Evolutionary conservation across 2,888 invertebrate genomes (phyloP), one percentile per base, ranked within the genome.

Genomic region (Microctonus brassicae): DNA sequence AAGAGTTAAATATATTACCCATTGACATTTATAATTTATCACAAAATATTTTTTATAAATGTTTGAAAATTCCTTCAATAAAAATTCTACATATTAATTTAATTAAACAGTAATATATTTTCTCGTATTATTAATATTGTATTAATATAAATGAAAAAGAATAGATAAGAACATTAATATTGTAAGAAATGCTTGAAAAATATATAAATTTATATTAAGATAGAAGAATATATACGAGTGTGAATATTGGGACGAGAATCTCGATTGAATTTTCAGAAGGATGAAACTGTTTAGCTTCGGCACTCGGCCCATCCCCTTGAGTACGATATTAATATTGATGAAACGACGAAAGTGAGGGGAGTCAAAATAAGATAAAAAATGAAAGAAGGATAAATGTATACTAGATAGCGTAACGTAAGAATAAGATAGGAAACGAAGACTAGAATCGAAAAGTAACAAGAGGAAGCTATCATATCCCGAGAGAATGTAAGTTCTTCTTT

Each of bases 271-370:
- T 47, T 39, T 47, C 47, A 47, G 47, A 47, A 17, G 17, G 17
- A 47, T 47, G 47, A n/a, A 47, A 47, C 73, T 76, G 74, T 75
- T 76, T 76, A 73, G 76, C 73, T 60, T 71, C 68, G 47, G 47
- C 17, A 47, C 47, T 47, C 20, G 47, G 47, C n/a, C 47, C 47
- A 62, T 58, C 55, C 42, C 29, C 52, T 33, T 61, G 20, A 47
- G 36, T 61, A 17, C 17, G 66, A 75, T 76, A 78, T 80, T 79
- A 78, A 79, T 77, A 76, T 76, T 76, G 76, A 78, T 75, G 74
- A 75, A 70, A 58, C 52, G 42, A 58, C 36, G 64, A 47, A 67
- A 55, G 62, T 69, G 72, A 62, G 62, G 70, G 66, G 57, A 53
- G 29, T 55, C 57, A 53, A 36, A 36, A 39, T 22, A 55, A 55